These are phyloP conservation scores for Malaclemys terrapin DNA, from an alignment of 2,113 vertebrate species.

Conservation along the genomic window DNA sequence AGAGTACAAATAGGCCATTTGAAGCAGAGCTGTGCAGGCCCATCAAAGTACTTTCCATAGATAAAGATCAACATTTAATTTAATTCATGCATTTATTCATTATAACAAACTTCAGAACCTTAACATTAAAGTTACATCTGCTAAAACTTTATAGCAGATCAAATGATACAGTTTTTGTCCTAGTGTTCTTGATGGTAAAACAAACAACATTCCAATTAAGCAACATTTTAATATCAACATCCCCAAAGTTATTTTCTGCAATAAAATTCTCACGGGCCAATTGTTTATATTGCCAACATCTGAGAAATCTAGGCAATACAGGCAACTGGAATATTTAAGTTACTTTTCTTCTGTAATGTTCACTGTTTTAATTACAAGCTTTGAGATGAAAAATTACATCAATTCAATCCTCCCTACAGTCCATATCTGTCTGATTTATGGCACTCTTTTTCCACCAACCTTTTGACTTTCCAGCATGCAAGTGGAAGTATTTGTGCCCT, in stretches of 20 bases:
- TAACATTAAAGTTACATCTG: not conserved
- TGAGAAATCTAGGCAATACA: not conserved
- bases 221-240: not conserved
- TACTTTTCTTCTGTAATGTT: not conserved
- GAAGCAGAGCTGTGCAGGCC: not conserved
- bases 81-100: conserved; percentile 48
- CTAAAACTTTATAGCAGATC: conserved; percentile 15
- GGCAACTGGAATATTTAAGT: not conserved
- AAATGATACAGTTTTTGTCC: conserved; percentile 13
- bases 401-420: not conserved
- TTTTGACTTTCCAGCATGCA: not conserved
- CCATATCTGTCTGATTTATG: conserved; percentile 45
- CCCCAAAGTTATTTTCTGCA: not conserved
- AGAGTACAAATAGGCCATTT: not conserved
- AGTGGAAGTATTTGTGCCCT: not conserved
- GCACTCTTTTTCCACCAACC: not conserved
- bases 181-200: conserved; percentile 24
- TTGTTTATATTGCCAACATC: not conserved
- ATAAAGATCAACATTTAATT: conserved; percentile 61
- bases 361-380: conserved; percentile 26
- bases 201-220: conserved; percentile 47
- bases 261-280: not conserved
- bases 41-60: not conserved
- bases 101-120: not conserved
- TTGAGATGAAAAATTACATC: conserved; percentile 25